A percentile compares a stretch with the other conserved stretches of the same genome.
Evolutionary conservation across 1,140 invertebrate genomes (phyloP).

Genomic region (Brachionus paranguensis): DNA sequence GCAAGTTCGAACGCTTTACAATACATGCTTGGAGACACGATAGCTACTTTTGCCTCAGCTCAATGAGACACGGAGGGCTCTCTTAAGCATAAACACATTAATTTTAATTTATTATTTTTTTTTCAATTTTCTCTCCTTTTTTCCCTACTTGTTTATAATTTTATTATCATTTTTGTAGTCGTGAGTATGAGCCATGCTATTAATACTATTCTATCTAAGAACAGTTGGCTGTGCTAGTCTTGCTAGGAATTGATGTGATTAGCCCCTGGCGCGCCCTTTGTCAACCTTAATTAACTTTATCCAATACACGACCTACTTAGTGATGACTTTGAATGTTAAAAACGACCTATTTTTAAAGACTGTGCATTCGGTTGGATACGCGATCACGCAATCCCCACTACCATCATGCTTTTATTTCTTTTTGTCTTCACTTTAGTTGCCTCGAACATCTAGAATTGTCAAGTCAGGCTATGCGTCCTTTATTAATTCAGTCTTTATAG

Average conservation of each 20-base stretch:
- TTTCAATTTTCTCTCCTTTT: neutral
- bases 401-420: neutral
- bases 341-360: neutral
- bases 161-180: slow-evolving; percentile 30
- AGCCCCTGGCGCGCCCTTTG: neutral
- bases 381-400: neutral
- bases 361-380: neutral
- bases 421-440: too few relatives aligned
- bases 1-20: neutral
- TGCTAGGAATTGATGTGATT: neutral
- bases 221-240: neutral
- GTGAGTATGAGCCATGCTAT: slow-evolving; percentile 1
- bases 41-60: neutral
- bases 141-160: neutral
- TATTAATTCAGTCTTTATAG: too few relatives aligned
- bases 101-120: slow-evolving; percentile 27
- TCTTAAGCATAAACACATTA: neutral
- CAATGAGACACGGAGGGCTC: neutral
- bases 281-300: neutral
- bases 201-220: neutral
- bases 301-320: neutral
- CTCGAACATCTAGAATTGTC: too few relatives aligned
- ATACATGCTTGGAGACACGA: neutral
- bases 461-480: too few relatives aligned
- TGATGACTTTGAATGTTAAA: neutral